Conservation (phyloP, 2,797 vertebrate species). For the Poecilia velifera region DNA sequence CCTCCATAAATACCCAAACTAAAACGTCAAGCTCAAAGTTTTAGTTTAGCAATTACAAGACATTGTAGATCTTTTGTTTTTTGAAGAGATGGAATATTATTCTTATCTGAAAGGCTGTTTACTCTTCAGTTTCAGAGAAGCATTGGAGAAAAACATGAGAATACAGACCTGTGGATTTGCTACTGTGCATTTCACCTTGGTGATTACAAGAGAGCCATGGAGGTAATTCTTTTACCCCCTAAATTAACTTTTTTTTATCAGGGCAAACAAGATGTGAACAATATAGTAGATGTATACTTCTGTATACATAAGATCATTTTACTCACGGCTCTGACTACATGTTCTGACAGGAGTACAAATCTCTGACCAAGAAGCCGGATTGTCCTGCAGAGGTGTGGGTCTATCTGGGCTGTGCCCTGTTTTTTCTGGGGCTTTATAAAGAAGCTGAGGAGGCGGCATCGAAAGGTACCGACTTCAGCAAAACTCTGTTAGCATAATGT, state of each 20-base stretch:
- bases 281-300: background rate
- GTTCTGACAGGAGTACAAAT: slow-evolving; percentile 88
- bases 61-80: background rate
- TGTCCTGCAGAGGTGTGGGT: slow-evolving; percentile 92
- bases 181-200: slow-evolving; percentile 96
- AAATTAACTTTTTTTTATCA: background rate
- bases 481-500: background rate
- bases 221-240: slow-evolving; percentile 79
- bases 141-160: slow-evolving; percentile 86
- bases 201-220: slow-evolving; percentile 92
- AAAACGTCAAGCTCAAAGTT: background rate
- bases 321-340: background rate
- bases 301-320: background rate
- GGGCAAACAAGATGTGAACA: background rate
- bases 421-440: slow-evolving; percentile 94
- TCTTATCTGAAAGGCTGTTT: slow-evolving; percentile 9
- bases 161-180: slow-evolving; percentile 90
- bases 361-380: slow-evolving; percentile 79
- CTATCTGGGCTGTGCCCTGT: slow-evolving; percentile 90
- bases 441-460: slow-evolving; percentile 92
- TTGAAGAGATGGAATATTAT: background rate
- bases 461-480: slow-evolving; percentile 82
- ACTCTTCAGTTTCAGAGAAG: slow-evolving; percentile 90
- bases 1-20: background rate
- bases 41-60: background rate